Conservation (phyloP, 2,797 vertebrate genomes). For the Ciconia nigra region DNA sequence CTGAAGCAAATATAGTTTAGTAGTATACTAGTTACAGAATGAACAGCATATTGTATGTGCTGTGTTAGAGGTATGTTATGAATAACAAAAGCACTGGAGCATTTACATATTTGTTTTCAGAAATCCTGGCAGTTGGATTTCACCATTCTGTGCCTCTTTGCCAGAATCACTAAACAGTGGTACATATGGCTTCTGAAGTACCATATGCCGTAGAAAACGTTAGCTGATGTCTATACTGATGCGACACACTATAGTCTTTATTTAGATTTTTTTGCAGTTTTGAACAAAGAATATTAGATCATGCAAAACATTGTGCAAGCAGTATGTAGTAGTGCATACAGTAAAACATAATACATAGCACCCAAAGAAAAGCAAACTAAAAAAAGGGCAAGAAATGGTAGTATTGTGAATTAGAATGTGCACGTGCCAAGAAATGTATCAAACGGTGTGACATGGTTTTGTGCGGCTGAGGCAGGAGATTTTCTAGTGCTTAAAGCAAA, state of each 20-base stretch:
- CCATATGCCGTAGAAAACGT: slow-evolving; percentile 98
- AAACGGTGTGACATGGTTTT: neutral
- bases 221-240: slow-evolving; percentile 94
- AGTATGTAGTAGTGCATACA: slow-evolving; percentile 58
- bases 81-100: slow-evolving; percentile 87
- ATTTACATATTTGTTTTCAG: slow-evolving; percentile 96
- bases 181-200: slow-evolving; percentile 99
- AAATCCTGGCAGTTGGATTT: slow-evolving; percentile 92
- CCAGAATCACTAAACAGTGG: slow-evolving; percentile 99
- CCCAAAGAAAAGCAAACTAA: slow-evolving; percentile 57
- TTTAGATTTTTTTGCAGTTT: slow-evolving; percentile 85
- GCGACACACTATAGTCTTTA: slow-evolving; percentile 85
- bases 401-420: slow-evolving; percentile 21
- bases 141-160: slow-evolving; percentile 93
- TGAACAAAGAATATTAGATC: slow-evolving; percentile 83
- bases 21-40: slow-evolving; percentile 75
- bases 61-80: slow-evolving; percentile 84
- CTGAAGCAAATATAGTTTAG: slow-evolving; percentile 66
- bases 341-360: slow-evolving; percentile 52
- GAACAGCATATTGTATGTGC: slow-evolving; percentile 85
- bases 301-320: slow-evolving; percentile 80
- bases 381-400: slow-evolving; percentile 4
- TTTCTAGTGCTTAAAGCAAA: neutral
- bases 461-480: neutral
- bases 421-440: slow-evolving; percentile 45